A percentile compares a stretch with the other conserved stretches of the same genome.
phyloP scores from a whole-genome alignment of 2,113 vertebrate genomes.

The Labrus mixtus region DNA sequence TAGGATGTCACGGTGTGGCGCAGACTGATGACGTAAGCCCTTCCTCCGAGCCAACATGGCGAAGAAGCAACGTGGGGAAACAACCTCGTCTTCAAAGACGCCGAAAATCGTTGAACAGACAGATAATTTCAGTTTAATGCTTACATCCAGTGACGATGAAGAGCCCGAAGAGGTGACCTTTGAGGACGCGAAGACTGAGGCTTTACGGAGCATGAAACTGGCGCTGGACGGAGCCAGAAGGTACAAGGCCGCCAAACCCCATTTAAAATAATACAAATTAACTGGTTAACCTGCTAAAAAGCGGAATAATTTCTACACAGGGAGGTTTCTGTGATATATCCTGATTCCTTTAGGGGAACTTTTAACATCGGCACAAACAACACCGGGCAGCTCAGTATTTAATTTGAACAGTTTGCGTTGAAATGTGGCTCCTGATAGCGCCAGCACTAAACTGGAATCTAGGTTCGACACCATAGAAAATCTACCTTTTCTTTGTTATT shows the following conservation, averaged over 20 bases:
- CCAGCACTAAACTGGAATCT: too few species aligned
- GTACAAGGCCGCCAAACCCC: constrained; percentile 49
- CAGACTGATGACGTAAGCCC: constrained; percentile 14
- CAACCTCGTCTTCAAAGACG: neutral
- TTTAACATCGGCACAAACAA: too few species aligned
- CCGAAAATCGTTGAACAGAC: neutral
- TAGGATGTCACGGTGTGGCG: neutral
- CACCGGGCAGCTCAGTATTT: too few species aligned
- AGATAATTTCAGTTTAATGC: neutral
- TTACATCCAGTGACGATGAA: constrained; percentile 78
- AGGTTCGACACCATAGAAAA: too few species aligned
- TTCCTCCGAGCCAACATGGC: constrained; percentile 58
- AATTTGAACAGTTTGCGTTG: too few species aligned
- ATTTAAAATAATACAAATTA: fast-evolving
- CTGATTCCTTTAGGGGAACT: too few species aligned
- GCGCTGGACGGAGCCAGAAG: constrained; percentile 70
- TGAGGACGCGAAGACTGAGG: constrained; percentile 70
- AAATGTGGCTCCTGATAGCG: too few species aligned
- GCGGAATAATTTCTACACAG: fast-evolving
- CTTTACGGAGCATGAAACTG: constrained; percentile 66
- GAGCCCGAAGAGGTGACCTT: constrained; percentile 81
- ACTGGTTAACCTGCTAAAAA: fast-evolving
- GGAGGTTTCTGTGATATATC: too few species aligned
- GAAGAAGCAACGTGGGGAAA: constrained; percentile 66
- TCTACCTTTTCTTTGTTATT: too few species aligned